Conservation (phyloP, 92 coral and sea anemone genomes). For the Nematostella vectensis region DNA sequence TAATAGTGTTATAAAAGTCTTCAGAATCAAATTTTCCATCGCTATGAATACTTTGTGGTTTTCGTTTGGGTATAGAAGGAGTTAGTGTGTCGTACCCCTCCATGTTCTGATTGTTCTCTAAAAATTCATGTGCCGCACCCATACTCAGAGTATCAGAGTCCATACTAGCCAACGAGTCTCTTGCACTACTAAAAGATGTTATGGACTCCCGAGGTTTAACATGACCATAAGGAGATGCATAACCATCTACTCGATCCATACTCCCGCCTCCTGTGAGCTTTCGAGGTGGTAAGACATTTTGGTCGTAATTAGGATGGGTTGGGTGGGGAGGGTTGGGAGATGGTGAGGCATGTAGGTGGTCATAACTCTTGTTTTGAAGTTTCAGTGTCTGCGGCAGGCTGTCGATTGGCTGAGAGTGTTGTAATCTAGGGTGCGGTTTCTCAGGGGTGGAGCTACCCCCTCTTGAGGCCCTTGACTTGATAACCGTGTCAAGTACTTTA, state of each 20-base stretch:
- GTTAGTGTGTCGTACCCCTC: conserved; percentile 15
- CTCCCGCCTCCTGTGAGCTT: conserved; percentile 6
- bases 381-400: conserved; percentile 1
- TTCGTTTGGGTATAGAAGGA: conserved; percentile 9
- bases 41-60: conserved; percentile 9
- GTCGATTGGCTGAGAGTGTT: conserved; percentile 8
- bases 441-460: conserved; percentile 6
- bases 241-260: conserved; percentile 14
- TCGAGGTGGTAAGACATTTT: conserved; percentile 16
- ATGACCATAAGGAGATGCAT: conserved; percentile 79
- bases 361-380: conserved; percentile 36
- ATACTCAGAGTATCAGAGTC: neutral
- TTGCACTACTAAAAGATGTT: conserved; percentile 18
- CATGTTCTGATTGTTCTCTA: conserved; percentile 5
- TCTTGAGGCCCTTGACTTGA: conserved; percentile 74
- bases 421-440: conserved; percentile 2
- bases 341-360: conserved; percentile 34
- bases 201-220: conserved; percentile 18
- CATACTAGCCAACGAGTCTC: neutral
- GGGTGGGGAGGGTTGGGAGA: conserved; percentile 32
- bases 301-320: conserved; percentile 49
- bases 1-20: conserved; percentile 35
- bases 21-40: conserved; percentile 1
- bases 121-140: neutral
- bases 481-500: conserved; percentile 74